These are phyloP conservation scores for Neoseiulus cucumeris DNA, from an alignment of 1,140 invertebrate genomes.

Conservation along the genomic window DNA sequence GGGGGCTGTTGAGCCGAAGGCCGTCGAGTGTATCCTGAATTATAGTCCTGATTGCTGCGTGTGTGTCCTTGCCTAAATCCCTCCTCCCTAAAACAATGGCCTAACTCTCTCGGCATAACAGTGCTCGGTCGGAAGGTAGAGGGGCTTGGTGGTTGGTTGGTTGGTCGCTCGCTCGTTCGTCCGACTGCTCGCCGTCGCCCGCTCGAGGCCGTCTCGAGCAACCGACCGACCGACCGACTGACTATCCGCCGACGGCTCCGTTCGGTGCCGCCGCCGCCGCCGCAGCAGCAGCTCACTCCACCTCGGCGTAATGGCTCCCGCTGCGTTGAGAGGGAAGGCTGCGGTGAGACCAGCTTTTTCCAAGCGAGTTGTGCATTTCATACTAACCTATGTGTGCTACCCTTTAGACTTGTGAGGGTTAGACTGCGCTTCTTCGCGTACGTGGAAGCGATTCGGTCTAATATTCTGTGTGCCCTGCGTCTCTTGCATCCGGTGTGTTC, in stretches of 20 bases:
- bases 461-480: constrained; percentile 3
- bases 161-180: no score
- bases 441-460: background rate
- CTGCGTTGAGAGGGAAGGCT: background rate
- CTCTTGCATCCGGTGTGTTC: background rate
- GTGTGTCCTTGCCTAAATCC: no score
- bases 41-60: no score
- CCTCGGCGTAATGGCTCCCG: constrained; percentile 5
- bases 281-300: background rate
- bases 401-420: constrained; percentile 6
- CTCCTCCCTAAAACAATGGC: no score
- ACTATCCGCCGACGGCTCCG: background rate
- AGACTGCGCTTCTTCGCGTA: constrained; percentile 4
- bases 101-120: no score
- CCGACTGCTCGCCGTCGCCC: no score
- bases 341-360: background rate
- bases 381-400: background rate
- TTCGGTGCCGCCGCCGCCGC: background rate
- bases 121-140: no score
- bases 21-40: no score
- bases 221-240: no score
- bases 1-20: no score
- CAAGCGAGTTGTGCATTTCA: background rate
- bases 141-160: no score
- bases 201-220: no score